A percentile compares a stretch with the other conserved stretches of the same genome.
Conservation (phyloP, 2,113 vertebrate species). For the Odocoileus virginianus region DNA sequence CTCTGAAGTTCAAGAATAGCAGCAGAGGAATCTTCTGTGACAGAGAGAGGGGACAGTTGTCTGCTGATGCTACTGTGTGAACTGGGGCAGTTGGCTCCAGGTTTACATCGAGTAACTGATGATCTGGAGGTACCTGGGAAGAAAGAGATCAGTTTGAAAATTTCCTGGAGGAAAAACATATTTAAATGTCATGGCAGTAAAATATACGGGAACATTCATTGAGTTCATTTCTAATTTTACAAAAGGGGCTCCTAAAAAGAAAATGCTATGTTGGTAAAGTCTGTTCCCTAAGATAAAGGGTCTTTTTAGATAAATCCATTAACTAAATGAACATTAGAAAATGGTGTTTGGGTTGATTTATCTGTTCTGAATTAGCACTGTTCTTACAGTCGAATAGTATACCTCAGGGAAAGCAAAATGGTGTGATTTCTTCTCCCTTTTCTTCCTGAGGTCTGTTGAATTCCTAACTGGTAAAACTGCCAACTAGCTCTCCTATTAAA, state of each 20-base stretch:
- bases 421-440: background rate
- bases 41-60: constrained; percentile 83
- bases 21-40: constrained; percentile 85
- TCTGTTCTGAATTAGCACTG: background rate
- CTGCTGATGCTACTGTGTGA: constrained; percentile 82
- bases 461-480: background rate
- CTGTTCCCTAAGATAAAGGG: background rate
- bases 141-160: constrained; percentile 78
- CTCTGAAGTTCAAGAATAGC: constrained; percentile 87
- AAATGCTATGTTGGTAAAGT: background rate
- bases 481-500: background rate
- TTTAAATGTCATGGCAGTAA: constrained; percentile 52
- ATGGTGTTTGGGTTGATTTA: background rate
- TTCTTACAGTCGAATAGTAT: background rate
- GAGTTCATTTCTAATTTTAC: background rate
- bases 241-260: background rate
- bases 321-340: background rate
- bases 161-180: constrained; percentile 56
- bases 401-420: background rate
- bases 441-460: background rate
- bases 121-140: constrained; percentile 84
- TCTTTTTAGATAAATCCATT: background rate
- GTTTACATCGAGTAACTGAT: constrained; percentile 84
- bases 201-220: background rate
- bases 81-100: constrained; percentile 83